Base-by-base conservation (phyloP, 2,113 vertebrate genomes). In the Macaca fascicularis region DNA sequence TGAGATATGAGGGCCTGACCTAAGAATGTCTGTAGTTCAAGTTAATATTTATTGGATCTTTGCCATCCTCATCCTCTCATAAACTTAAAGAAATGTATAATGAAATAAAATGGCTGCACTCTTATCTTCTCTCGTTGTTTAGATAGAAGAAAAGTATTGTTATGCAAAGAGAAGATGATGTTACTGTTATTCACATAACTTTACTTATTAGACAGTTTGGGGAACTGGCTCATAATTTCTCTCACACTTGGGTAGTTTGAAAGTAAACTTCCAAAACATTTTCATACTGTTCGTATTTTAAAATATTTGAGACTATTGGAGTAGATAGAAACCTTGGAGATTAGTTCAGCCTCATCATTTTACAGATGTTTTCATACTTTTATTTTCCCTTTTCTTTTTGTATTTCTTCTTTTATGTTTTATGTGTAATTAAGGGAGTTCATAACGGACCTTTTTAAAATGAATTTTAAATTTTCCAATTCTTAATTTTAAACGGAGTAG, bases 341-440 rank as follows among this genome's bases (percentile, higher is more conserved):
- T 89, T 93, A 67, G 23, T 67, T 93, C 22, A 90, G 45, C 55
- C 32, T 48, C 70, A 48, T 76, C 50, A 50, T 96, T 94, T 78
- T 89, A 75, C 69, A 52, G n/a, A 92, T 79, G 52, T 50, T 75
- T 90, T 67, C 59, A 69, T 90, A 8, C 59, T 89, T 75, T 64
- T 45, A 23, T 48, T 78, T 93, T 76, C 87, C 61, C 38, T 76
- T 93, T 85, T 45, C 11, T 57, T 85, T 80, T 38, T 55, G 23
- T 95, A 67, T 94, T 75, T 94, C 14, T 79, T 85, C 40, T 64
- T 30, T 82, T 83, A 38, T 30, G 38, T 83, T 80, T 96, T 89
- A 13, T 70, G 11, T 94, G n/a, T 93, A 97, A 89, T 40, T 91
- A 87, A 92, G 30, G 23, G 45, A 84, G 35, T 85, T 45, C 59